Base-by-base conservation (phyloP, 1,140 invertebrate species). In the Cherax quadricarinatus region DNA sequence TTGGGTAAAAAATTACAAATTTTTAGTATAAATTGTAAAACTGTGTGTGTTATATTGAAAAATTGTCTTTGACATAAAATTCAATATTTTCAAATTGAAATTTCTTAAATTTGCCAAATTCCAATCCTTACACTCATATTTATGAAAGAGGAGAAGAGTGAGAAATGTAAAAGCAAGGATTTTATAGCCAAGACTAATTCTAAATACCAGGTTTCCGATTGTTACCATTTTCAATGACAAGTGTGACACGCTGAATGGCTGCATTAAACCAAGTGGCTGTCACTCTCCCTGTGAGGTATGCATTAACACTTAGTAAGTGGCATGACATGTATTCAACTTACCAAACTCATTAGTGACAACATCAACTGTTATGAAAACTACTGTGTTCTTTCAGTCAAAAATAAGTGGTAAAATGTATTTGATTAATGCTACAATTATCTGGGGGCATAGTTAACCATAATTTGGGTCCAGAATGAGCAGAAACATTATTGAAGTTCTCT, bases 161-260 rank as follows among this genome's bases (percentile, higher is more conserved):
- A 81, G 48, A 21, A 24, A 10, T 9, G 2, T 49, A 9, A 53
- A 51, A 81, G 21, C 48, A 49, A 81, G 30, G 79, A 81, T 81
- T 16, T 21, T 6, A 4, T 24, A 53, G 48, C 21, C 51, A 53
- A 51, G 79, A 53, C 79, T 51, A 81, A 81, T 53, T 51, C 79
- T 75, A 51, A 53, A n/a, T 16, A 81, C 5, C 12, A 30, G 6
- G 48, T 51, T 49, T 49, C 16, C 21, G 57, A 66, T 9, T 66
- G 60, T 90, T 90, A 90, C 88, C 88, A 90, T 90, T 83, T 30
- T 90, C 81, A 24, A 90, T n/a, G 24, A 57, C 82, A 78, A 90
- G 66, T 84, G 66, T 85, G 81, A 83, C 70, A 41, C 80, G 88
- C 49, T 90, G 88, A 51, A 75, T 51, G 66, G 88, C 88, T 57